Percentiles rank a stretch among this genome's conserved stretches.
phyloP scores from a whole-genome alignment of 2,888 invertebrate species.

The Dynastes maya region DNA sequence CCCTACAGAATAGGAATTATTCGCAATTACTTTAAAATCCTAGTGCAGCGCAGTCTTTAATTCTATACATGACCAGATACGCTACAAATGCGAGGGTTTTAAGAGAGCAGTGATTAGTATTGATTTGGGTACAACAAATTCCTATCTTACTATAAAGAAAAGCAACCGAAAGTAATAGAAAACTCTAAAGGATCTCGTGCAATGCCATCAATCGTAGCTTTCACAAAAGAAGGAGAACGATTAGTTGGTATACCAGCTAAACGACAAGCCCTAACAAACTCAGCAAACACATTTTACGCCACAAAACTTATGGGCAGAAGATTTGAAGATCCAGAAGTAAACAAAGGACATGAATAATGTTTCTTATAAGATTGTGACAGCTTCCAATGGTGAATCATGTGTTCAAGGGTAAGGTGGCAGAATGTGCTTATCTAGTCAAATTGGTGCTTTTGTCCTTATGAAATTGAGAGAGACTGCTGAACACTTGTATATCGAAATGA shows the following conservation, averaged over 20 bases:
- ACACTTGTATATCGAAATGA: constrained; percentile 91
- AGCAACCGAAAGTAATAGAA: constrained; percentile 96
- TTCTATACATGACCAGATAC: constrained; percentile 66
- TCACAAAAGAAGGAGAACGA: constrained; percentile 94
- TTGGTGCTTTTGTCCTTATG: constrained; percentile 94
- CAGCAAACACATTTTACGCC: constrained; percentile 97
- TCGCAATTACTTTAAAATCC: constrained; percentile 77
- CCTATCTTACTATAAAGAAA: constrained; percentile 99
- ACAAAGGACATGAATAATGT: constrained; percentile 97
- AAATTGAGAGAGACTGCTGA: constrained; percentile 99
- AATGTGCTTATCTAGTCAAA: constrained; percentile 98
- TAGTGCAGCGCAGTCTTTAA: constrained; percentile 54
- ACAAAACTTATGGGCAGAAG: constrained; percentile 97
- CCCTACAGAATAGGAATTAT: constrained; percentile 76
- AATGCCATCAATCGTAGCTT: constrained; percentile 98
- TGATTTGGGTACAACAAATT: constrained; percentile 99
- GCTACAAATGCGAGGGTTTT: constrained; percentile 80
- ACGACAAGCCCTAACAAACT: constrained; percentile 98
- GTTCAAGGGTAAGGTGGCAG: constrained; percentile 95
- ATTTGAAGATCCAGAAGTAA: constrained; percentile 96
- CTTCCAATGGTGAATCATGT: constrained; percentile 99
- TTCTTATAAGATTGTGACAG: constrained; percentile 95
- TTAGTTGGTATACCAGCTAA: constrained; percentile 98
- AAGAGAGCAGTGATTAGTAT: constrained; percentile 98
- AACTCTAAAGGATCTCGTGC: constrained; percentile 97